Base-by-base conservation (phyloP, 2,797 vertebrate genomes). In the Morus bassanus region DNA sequence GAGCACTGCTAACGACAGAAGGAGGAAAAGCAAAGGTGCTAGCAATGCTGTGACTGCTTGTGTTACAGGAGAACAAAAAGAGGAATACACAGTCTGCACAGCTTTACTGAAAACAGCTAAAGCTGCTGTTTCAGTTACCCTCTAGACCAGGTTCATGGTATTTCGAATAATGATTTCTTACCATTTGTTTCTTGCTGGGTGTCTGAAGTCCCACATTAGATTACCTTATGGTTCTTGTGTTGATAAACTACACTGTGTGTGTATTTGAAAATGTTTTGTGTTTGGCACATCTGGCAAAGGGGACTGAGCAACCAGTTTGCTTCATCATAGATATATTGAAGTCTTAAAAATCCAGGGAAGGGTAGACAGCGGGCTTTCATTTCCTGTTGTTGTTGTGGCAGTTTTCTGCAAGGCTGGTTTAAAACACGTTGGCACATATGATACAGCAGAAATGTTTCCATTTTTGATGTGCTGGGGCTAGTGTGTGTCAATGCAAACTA, bases 31-130 rank as follows among this genome's bases (percentile, higher is more conserved):
- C 35, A 65, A 85, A 78, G 30, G 25, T 79, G 14, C 22, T 54
- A 79, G 39, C 25, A 56, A 8, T 50, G 25, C 18, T 37, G 50
- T n/a, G 63, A 31, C 33, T 69, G 41, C 22, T 70, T 5, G 0
- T 5, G 6, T 79, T 39, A 53, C 14, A 45, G 64, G 19, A 53
- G 23, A 57, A 65, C 4, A 33, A 25, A 63, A 88, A 64, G 33
- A 43, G 6, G 30, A 68, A 54, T 43, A 39, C 0, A 1, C 0
- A 1, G 13, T 68, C 41, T 64, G 33, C 2, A 4, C 46, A 59
- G 19, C 7, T 89, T 73, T 82, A 43, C 33, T 67, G 51, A 63
- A 89, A 93, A 74, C 56, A 85, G 17, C 22, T n/a, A 61, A 45
- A 59, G 21, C 10, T 2, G 2, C n/a, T 72, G 7, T 61, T 91